Percentiles rank a stretch among this genome's conserved stretches.
Conservation (phyloP, 1,140 invertebrate genomes). For the Pomacea maculata region DNA sequence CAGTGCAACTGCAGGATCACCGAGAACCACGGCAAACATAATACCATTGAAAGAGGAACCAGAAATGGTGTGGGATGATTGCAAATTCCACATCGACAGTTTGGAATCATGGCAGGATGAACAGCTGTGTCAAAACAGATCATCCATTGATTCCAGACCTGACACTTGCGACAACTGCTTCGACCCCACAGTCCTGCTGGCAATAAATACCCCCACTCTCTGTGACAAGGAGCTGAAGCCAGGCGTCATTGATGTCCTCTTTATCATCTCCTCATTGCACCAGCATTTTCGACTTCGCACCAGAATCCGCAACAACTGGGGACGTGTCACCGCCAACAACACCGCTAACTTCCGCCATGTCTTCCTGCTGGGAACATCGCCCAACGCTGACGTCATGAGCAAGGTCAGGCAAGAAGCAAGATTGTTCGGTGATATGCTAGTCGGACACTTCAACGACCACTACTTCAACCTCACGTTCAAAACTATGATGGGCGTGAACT, state of each 20-base stretch:
- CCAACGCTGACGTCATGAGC: not conserved
- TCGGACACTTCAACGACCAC: not conserved
- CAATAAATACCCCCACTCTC: not conserved
- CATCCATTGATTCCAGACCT: not conserved
- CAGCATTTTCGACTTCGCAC: not conserved
- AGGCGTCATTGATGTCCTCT: not conserved
- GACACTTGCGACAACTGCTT: conserved; percentile 4
- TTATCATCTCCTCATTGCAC: not conserved
- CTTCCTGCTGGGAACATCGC: conserved; percentile 1
- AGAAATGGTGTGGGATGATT: not conserved
- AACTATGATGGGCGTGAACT: not conserved
- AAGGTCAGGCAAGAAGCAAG: not conserved
- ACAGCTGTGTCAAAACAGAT: too few species aligned
- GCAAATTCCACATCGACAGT: not conserved
- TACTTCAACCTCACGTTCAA: conserved; percentile 7
- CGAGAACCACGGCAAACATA: too few species aligned
- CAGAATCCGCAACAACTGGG: conserved; percentile 4
- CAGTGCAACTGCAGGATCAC: too few species aligned
- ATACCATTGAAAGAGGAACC: too few species aligned
- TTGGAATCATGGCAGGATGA: too few species aligned
- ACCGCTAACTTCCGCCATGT: conserved; percentile 3
- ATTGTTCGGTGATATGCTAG: not conserved
- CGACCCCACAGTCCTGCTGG: not conserved
- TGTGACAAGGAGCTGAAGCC: not conserved
- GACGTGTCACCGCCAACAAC: conserved; percentile 10